phyloP scores from a whole-genome alignment of 64 coral and sea anemone species.

The Stichodactyla helianthus region DNA sequence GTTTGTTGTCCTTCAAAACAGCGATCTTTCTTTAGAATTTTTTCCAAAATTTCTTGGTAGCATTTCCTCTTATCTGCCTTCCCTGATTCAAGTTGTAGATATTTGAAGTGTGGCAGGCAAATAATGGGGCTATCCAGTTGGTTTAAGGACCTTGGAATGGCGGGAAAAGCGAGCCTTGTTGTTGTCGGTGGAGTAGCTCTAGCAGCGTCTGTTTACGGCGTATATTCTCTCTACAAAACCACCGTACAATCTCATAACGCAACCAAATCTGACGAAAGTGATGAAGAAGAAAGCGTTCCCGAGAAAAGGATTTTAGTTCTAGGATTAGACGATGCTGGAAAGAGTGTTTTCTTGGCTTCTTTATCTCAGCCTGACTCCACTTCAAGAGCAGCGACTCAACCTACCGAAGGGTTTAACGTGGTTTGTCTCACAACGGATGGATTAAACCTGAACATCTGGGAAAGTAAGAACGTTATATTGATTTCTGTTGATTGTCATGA shows the following conservation, averaged over 20 bases:
- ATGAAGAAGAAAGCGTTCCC: conserved; percentile 14
- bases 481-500: not conserved
- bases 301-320: conserved; percentile 79
- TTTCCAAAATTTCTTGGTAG: not conserved
- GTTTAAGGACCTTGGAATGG: conserved; percentile 57
- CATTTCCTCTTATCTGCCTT: not conserved
- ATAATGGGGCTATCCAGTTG: not conserved
- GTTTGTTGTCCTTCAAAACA: not conserved
- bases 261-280: not conserved
- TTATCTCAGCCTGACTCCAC: conserved; percentile 66
- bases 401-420: conserved; percentile 90
- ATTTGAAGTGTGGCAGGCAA: not conserved
- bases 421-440: conserved; percentile 82
- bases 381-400: conserved; percentile 44
- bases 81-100: not conserved
- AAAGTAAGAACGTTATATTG: conserved; percentile 48
- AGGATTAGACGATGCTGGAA: conserved; percentile 74
- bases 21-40: not conserved
- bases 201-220: conserved; percentile 40
- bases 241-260: not conserved
- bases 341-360: conserved; percentile 79
- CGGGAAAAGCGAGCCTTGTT: conserved; percentile 51
- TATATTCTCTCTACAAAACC: conserved; percentile 38
- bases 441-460: conserved; percentile 81
- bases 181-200: conserved; percentile 33